Conservation (phyloP, 1,140 invertebrate genomes). For the Drosophila lowei region DNA sequence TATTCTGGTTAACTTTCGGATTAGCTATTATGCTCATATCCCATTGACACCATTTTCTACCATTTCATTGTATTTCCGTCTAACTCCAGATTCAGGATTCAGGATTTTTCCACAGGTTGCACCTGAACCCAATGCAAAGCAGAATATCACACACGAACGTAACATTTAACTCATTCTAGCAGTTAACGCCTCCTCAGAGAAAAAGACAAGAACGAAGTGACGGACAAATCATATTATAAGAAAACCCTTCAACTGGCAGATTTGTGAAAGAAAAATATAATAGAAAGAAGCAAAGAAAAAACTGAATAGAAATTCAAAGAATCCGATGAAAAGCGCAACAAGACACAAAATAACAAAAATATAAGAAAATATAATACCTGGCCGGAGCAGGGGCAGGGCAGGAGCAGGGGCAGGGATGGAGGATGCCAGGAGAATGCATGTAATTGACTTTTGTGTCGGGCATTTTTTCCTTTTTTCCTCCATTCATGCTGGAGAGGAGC, state of each 20-base stretch:
- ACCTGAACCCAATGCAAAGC: not conserved
- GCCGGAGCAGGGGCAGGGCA: slow-evolving; percentile 1
- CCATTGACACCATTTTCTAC: slow-evolving; percentile 33
- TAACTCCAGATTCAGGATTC: slow-evolving; percentile 1
- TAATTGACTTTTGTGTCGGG: slow-evolving; percentile 76
- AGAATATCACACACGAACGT: slow-evolving; percentile 12
- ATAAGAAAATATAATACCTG: slow-evolving; percentile 57
- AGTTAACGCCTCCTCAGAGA: slow-evolving; percentile 32
- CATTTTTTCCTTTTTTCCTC: slow-evolving; percentile 40
- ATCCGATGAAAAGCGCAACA: slow-evolving; percentile 71
- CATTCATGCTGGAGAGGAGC: slow-evolving; percentile 32
- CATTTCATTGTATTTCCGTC: slow-evolving; percentile 16
- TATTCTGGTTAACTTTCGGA: too few relatives aligned
- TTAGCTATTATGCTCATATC: too few relatives aligned
- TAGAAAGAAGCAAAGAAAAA: slow-evolving; percentile 16
- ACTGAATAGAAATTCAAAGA: slow-evolving; percentile 56
- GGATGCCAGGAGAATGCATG: slow-evolving; percentile 65
- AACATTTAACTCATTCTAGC: slow-evolving; percentile 20
- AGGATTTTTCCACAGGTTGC: slow-evolving; percentile 17
- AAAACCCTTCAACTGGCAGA: slow-evolving; percentile 64
- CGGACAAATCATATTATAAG: slow-evolving; percentile 52
- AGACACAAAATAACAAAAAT: slow-evolving; percentile 57
- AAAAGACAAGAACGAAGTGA: slow-evolving; percentile 20
- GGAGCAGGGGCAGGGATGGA: not conserved
- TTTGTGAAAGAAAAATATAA: slow-evolving; percentile 33